Evolutionary conservation across 2,797 vertebrate species (phyloP).

Genomic region (Malurus splendens): DNA sequence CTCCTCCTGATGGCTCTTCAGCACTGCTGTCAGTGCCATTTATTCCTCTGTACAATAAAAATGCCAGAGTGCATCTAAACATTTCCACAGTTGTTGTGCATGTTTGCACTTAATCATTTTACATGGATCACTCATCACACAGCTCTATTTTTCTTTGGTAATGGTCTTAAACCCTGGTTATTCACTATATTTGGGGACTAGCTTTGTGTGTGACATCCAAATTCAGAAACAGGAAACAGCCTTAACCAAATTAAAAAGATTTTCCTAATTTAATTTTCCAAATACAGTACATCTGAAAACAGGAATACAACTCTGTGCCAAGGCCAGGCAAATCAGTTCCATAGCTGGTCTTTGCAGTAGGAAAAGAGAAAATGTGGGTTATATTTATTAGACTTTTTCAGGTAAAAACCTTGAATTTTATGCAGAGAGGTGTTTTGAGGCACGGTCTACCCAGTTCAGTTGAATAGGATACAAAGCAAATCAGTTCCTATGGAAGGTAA

Average conservation of each 20-base stretch:
- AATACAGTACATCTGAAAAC: background rate
- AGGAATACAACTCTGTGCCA: constrained; percentile 17
- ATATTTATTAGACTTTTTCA: background rate
- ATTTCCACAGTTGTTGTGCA: background rate
- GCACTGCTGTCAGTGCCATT: background rate
- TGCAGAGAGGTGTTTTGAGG: background rate
- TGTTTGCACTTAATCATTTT: constrained; percentile 7
- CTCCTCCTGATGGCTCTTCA: constrained; percentile 27
- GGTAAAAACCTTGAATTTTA: background rate
- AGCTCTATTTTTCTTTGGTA: background rate
- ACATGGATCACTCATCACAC: background rate
- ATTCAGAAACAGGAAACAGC: constrained; percentile 29
- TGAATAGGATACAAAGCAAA: background rate
- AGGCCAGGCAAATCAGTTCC: constrained; percentile 22
- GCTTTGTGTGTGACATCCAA: constrained; percentile 1
- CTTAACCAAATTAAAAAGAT: constrained; percentile 38
- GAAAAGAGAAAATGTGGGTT: background rate
- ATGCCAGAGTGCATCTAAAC: background rate
- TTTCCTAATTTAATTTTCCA: constrained; percentile 40
- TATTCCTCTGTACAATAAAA: background rate
- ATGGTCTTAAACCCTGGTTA: background rate
- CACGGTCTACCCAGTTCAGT: background rate
- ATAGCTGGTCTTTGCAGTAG: background rate
- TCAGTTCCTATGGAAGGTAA: background rate
- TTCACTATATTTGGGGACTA: background rate